Conservation (phyloP, 2,113 vertebrate genomes). For the Kobus ellipsiprymnus region DNA sequence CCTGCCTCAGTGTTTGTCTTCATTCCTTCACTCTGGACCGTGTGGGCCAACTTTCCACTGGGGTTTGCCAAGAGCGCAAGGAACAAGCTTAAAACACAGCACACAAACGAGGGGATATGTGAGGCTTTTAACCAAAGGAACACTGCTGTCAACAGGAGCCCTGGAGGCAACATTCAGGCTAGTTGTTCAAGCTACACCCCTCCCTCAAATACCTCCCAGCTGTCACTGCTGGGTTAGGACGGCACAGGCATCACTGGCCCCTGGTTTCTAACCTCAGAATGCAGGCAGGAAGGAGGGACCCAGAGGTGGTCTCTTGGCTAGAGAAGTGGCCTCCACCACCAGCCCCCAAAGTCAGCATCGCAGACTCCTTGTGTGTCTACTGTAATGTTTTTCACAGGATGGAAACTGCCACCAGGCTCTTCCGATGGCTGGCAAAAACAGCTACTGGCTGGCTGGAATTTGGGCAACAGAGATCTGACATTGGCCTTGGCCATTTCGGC, state of each 20-base stretch:
- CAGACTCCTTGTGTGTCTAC: background rate
- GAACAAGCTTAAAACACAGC: background rate
- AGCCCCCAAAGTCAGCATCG: background rate
- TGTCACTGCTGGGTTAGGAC: no score
- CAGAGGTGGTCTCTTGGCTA: background rate
- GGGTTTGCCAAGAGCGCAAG: background rate
- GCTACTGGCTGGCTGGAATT: background rate
- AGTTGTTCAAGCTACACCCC: accelerated
- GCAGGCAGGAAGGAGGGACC: background rate
- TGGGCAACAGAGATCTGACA: background rate
- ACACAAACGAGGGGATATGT: background rate
- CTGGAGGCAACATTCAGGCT: no score
- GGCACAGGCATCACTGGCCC: background rate
- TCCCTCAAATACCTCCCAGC: background rate
- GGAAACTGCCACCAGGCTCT: background rate
- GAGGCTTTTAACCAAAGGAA: background rate
- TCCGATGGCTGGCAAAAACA: background rate
- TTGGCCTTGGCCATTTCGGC: accelerated
- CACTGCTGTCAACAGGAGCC: background rate
- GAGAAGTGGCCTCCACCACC: background rate
- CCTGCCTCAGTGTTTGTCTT: background rate
- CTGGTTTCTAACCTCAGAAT: background rate
- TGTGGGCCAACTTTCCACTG: conserved; percentile 16
- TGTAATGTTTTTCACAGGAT: background rate
- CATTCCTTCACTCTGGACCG: background rate